Percentiles rank a stretch among this genome's conserved stretches.
Evolutionary conservation across 1,140 invertebrate species (phyloP).

Genomic region (Portunus trituberculatus): DNA sequence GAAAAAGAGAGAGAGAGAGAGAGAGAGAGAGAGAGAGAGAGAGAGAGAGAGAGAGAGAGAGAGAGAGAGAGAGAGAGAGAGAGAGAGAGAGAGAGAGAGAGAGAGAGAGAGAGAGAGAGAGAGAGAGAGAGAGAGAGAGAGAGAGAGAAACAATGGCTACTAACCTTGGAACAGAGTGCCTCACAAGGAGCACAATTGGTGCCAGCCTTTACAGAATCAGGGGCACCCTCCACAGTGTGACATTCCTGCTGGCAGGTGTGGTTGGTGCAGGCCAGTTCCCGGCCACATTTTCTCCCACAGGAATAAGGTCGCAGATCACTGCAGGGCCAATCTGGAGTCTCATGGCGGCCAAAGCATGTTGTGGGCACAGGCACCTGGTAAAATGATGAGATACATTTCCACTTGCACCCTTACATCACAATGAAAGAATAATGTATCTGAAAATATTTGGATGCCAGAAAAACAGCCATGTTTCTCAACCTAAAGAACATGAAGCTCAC

Average conservation of each 20-base stretch:
- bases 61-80: too few species aligned
- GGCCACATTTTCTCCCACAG: slow-evolving; percentile 88
- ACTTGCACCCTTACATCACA: neutral
- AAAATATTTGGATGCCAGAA: neutral
- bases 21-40: too few species aligned
- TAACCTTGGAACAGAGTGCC: slow-evolving; percentile 84
- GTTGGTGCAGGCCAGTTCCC: slow-evolving; percentile 87
- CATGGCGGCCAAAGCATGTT: slow-evolving; percentile 91
- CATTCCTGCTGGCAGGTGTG: slow-evolving; percentile 89
- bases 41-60: too few species aligned
- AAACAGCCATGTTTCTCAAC: too few species aligned
- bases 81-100: too few species aligned
- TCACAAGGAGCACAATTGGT: slow-evolving; percentile 88
- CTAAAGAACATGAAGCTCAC: slow-evolving; percentile 80
- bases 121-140: too few species aligned
- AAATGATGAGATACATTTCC: slow-evolving; percentile 16
- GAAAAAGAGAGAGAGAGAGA: too few species aligned
- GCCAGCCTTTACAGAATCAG: slow-evolving; percentile 78
- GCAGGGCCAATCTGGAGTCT: slow-evolving; percentile 88
- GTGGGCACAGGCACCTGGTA: slow-evolving; percentile 85
- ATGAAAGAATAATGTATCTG: neutral
- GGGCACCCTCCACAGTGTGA: slow-evolving; percentile 84
- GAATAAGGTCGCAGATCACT: slow-evolving; percentile 86
- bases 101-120: too few species aligned
- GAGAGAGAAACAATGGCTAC: neutral